Evolutionary conservation across 2,888 invertebrate species (phyloP).

Genomic region (Nemotelus pantherinus): DNA sequence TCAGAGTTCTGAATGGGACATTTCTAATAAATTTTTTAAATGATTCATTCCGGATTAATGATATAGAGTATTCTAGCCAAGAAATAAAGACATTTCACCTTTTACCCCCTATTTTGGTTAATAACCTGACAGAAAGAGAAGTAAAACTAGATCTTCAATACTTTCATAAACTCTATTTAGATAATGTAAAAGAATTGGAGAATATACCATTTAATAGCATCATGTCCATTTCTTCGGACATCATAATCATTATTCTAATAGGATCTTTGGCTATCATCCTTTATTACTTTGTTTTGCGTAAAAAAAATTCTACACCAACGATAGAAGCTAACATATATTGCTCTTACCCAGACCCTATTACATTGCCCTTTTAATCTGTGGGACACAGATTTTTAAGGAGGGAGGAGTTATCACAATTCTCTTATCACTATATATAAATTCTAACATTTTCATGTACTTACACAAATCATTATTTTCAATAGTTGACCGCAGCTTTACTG

Average conservation of each 20-base stretch:
- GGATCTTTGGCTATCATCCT: neutral
- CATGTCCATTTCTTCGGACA: neutral
- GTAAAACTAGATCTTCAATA: conserved; percentile 37
- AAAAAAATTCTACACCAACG: neutral
- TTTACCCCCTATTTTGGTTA: conserved; percentile 27
- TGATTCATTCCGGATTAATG: no score
- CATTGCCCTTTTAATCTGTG: conserved; percentile 16
- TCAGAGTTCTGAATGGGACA: no score
- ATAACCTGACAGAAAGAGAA: conserved; percentile 31
- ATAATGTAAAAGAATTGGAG: conserved; percentile 13
- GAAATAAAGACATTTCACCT: conserved; percentile 35
- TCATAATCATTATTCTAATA: neutral
- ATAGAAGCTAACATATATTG: neutral
- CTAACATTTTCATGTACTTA: neutral
- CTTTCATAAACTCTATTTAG: conserved; percentile 33
- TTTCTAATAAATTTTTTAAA: no score
- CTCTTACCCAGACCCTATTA: neutral
- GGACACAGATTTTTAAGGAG: conserved; percentile 19
- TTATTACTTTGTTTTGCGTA: neutral
- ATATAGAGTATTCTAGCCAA: neutral
- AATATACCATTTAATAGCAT: neutral
- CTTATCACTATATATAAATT: neutral
- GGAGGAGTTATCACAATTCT: conserved; percentile 6
- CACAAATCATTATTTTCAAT: neutral
- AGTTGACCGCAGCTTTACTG: no score